Percentiles rank a stretch among this genome's conserved stretches.
These are phyloP conservation scores for Hestina assimilis DNA, from an alignment of 1,140 invertebrate species.

Conservation along the genomic window DNA sequence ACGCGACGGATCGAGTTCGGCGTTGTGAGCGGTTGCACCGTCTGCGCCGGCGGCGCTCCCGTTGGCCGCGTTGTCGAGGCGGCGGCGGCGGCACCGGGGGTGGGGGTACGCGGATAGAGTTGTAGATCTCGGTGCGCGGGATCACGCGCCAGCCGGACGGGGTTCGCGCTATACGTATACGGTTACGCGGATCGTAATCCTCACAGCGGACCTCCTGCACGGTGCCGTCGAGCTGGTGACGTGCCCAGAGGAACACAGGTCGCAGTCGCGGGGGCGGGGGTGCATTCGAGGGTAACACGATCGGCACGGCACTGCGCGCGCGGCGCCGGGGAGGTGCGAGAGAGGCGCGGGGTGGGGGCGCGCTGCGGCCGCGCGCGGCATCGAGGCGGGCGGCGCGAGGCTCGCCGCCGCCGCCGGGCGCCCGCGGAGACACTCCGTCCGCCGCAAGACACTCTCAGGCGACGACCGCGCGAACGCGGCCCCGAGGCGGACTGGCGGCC, in stretches of 20 bases:
- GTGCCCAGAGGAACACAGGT: constrained; percentile 90
- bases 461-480: constrained; percentile 64
- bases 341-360: constrained; percentile 37
- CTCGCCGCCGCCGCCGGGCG: constrained; percentile 63
- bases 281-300: constrained; percentile 26
- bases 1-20: constrained; percentile 31
- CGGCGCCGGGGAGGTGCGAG: constrained; percentile 38
- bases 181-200: constrained; percentile 90
- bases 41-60: constrained; percentile 34
- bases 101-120: constrained; percentile 79
- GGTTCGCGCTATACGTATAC: constrained; percentile 88
- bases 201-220: constrained; percentile 91
- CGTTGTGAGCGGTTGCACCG: constrained; percentile 31
- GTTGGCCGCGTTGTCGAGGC: constrained; percentile 22
- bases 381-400: constrained; percentile 63
- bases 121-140: constrained; percentile 84
- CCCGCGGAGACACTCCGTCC: constrained; percentile 58
- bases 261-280: constrained; percentile 52
- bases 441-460: constrained; percentile 51
- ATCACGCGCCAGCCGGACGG: constrained; percentile 89
- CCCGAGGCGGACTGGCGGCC: constrained; percentile 57
- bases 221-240: constrained; percentile 85
- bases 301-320: constrained; percentile 46
- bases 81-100: constrained; percentile 26
- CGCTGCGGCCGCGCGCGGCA: constrained; percentile 49